Evolutionary conservation across 2,888 invertebrate genomes (phyloP), one percentile per base, ranked within the genome.

Genomic region (Azorinus chamasolen): DNA sequence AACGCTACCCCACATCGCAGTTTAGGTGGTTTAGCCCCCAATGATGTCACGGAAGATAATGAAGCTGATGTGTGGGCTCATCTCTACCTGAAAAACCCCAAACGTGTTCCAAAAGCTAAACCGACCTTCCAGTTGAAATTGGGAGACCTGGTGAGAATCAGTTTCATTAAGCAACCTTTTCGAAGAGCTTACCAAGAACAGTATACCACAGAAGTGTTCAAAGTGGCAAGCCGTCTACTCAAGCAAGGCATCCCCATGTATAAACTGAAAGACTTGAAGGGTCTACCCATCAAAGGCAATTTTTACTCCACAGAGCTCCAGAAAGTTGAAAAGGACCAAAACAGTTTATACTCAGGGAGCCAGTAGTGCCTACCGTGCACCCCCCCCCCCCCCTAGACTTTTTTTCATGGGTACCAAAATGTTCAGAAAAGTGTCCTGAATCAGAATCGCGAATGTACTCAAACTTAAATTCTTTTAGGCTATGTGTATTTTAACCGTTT

Each of bases 51-150:
- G 25, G 68, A 71, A 61, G 39, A 54, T 3, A 75, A 79, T 32
- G 73, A 78, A 51, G 73, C 73, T n/a, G 61, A 78, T 50, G 69
- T 78, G 6, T 78, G 78, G 78, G 78, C 78, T 20, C 51, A 57
- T 5, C 46, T 78, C 50, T 78, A 78, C 27, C 63, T 78, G 45
- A 78, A 78, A 43, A 68, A 54, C 25, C 37, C 24, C 4, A 16
- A 50, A 16, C 2, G 18, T 48, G 32, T 22, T 37, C 32, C 32
- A 32, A 71, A 32, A 10, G n/a, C 32, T 6, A 72, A 65, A 61
- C 73, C 72, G 0, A 27, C 10, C 10, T 78, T 69, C 51, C 53
- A 73, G 27, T 72, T 65, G 45, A 69, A 73, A 46, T 41, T 45
- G 18, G 69, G 57, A 12, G 55, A 70, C 65, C 48, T 79, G 1